These are phyloP conservation scores for Julus scandinavius DNA, from an alignment of 2,888 invertebrate species.

Conservation along the genomic window DNA sequence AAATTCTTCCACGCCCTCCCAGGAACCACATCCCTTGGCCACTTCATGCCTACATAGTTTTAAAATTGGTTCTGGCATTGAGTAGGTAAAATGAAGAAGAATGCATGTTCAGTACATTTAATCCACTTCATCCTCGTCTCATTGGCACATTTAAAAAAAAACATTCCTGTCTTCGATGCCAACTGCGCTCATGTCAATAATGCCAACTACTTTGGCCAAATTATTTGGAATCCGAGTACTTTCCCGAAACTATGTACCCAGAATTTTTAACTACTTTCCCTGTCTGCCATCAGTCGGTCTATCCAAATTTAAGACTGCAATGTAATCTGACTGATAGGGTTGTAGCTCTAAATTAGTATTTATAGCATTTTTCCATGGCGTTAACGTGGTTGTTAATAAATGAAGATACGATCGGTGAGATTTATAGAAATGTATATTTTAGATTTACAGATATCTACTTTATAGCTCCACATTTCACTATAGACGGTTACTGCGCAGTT, in stretches of 20 bases:
- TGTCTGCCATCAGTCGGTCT: background rate
- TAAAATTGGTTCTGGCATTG: conserved; percentile 8
- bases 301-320: background rate
- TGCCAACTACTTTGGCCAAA: background rate
- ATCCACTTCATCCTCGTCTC: background rate
- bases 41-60: background rate
- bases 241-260: background rate
- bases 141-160: background rate
- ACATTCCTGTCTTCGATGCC: background rate
- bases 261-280: background rate
- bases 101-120: background rate
- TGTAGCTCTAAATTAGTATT: background rate
- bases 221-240: background rate
- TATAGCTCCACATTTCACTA: too few species aligned
- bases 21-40: background rate
- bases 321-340: background rate
- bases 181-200: background rate
- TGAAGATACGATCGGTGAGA: too few species aligned
- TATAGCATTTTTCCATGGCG: too few species aligned
- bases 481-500: too few species aligned
- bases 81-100: background rate
- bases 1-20: background rate
- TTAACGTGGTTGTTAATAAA: too few species aligned
- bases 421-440: too few species aligned
- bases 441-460: too few species aligned